These are phyloP conservation scores for Perognathus longimembris DNA, from an alignment of 2,113 vertebrate genomes.

Conservation along the genomic window DNA sequence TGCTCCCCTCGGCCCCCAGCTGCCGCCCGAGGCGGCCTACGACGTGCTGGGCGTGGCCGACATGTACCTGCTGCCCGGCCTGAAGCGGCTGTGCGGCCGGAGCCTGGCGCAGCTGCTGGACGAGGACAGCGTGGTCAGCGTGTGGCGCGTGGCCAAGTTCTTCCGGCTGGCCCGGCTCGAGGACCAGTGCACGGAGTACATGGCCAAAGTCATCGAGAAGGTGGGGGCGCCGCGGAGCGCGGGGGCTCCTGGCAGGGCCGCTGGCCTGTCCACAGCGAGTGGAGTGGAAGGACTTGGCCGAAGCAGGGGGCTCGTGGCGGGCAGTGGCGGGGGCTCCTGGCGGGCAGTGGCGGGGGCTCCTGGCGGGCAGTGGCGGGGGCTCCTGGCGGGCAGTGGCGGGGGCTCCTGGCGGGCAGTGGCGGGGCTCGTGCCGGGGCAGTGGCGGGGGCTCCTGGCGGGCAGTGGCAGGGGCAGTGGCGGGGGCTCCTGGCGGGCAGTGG, in stretches of 20 bases:
- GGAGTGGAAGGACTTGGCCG: slow-evolving; percentile 94
- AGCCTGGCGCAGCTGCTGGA: slow-evolving; percentile 92
- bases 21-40: slow-evolving; percentile 91
- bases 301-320: too few relatives aligned
- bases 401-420: too few relatives aligned
- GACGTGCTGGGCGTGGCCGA: slow-evolving; percentile 95
- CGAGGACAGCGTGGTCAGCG: slow-evolving; percentile 92
- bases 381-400: too few relatives aligned
- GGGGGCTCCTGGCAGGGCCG: not conserved
- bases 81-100: slow-evolving; percentile 96
- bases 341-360: too few relatives aligned
- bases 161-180: slow-evolving; percentile 95
- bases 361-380: too few relatives aligned
- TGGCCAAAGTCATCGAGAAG: slow-evolving; percentile 97
- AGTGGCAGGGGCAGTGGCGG: too few relatives aligned
- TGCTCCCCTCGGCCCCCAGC: slow-evolving; percentile 81
- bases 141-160: slow-evolving; percentile 95
- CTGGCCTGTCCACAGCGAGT: slow-evolving; percentile 90
- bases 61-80: slow-evolving; percentile 96
- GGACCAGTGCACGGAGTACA: slow-evolving; percentile 96
- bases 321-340: too few relatives aligned
- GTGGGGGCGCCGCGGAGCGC: slow-evolving; percentile 75
- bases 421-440: too few relatives aligned
- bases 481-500: too few relatives aligned
- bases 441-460: too few relatives aligned